phyloP scores from a whole-genome alignment of 2,797 vertebrate genomes.

The Peromyscus attwateri region DNA sequence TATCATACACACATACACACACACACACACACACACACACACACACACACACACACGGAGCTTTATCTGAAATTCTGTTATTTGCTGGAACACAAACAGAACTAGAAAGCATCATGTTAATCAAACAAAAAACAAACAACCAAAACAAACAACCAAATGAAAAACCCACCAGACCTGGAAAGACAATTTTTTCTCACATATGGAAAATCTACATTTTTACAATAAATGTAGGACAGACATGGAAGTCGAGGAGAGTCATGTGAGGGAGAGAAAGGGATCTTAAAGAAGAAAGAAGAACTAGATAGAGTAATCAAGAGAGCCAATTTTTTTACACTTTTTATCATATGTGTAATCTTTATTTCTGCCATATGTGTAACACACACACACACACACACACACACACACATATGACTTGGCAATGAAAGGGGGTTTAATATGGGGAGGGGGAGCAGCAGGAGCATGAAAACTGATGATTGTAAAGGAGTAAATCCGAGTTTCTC shows the following conservation, averaged over 20 bases:
- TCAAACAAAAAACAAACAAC: background rate
- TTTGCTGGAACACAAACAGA: background rate
- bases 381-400: background rate
- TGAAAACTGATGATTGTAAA: background rate
- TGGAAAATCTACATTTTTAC: background rate
- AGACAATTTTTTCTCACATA: background rate
- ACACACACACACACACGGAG: background rate
- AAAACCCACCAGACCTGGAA: background rate
- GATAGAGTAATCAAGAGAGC: background rate
- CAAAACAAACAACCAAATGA: background rate
- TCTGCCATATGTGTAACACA: background rate
- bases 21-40: background rate
- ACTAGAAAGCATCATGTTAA: background rate
- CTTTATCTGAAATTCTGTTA: background rate
- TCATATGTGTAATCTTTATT: background rate
- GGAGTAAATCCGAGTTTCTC: background rate
- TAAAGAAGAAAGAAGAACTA: background rate
- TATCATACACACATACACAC: background rate
- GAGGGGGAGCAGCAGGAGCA: background rate
- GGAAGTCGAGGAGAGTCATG: background rate
- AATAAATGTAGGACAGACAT: background rate
- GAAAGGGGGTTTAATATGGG: background rate
- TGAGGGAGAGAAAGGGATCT: background rate
- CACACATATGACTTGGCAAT: background rate
- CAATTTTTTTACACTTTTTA: background rate